Base-by-base conservation (phyloP, 1,140 invertebrate species). In the Sitobion miscanthi region DNA sequence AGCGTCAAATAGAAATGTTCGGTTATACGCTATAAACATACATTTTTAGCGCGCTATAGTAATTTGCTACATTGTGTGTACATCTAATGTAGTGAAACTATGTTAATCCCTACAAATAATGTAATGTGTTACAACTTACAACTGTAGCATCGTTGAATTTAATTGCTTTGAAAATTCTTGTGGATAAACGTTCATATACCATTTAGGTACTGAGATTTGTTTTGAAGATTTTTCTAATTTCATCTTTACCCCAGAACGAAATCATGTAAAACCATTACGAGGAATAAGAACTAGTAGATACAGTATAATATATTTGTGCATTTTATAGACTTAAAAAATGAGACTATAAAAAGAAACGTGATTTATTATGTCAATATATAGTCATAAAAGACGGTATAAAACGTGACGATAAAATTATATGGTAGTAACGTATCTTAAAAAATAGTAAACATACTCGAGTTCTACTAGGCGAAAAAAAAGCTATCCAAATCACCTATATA, bases 251-350 rank as follows among this genome's bases (percentile, higher is more conserved):
- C 20, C 30, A 11, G 8, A 88, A 54, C n/a, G 49, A 23, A 23
- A 35, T n/a, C 30, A 7, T 52, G 86, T 35, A 35, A 88, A 49
- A 9, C 57, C 35, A 35, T 42, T 4, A 25, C 21, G 52, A 57
- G 25, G 38, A 57, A 89, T 89, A 5, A 52, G 11, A 57, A 57
- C 35, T 23, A 38, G 17, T 11, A 7, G 52, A 1, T 52, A 52
- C 8, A 7, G 47, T 52, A 35, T 47, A 85, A 35, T 47, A 85
- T 35, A 42, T 42, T 8, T 25, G 9, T 21, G 25, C 25, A 5
- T 69, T 90, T 90, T 90, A 90, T 90, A 45, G 89, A 45, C 57
- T 69, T 90, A 90, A 90, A 90, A 90, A 90, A 90, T 62, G 54
- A 90, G 89, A 90, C 89, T 90, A 90, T 90, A 69, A 90, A 90